Evolutionary conservation across 1,140 invertebrate species (phyloP).

Genomic region (Polypedilum pembai): DNA sequence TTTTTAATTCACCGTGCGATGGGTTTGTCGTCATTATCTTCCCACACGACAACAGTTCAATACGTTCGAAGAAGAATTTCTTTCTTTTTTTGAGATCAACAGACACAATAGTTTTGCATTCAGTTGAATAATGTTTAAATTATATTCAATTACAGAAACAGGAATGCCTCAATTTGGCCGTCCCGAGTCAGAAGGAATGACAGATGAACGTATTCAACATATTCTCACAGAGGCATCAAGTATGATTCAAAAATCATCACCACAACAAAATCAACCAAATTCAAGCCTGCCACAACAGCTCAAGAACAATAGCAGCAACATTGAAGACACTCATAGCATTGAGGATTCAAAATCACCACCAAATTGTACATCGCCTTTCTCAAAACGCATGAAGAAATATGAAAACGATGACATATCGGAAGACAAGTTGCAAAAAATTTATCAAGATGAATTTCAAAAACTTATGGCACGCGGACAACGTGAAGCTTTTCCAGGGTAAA

Average conservation of each 20-base stretch:
- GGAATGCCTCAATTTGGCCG: slow-evolving; percentile 65
- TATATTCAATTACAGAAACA: slow-evolving; percentile 40
- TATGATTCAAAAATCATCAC: slow-evolving; percentile 50
- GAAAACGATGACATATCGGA: slow-evolving; percentile 93
- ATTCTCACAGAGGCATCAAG: slow-evolving; percentile 87
- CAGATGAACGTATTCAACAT: slow-evolving; percentile 87
- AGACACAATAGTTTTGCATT: neutral
- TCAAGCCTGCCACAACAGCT: neutral
- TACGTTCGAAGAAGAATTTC: no score
- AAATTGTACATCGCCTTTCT: slow-evolving; percentile 66
- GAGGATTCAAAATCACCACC: slow-evolving; percentile 76
- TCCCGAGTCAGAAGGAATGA: slow-evolving; percentile 69
- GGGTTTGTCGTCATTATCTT: slow-evolving; percentile 9
- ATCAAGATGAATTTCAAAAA: slow-evolving; percentile 91
- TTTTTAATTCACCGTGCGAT: neutral
- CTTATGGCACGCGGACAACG: slow-evolving; percentile 68
- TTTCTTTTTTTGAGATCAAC: neutral
- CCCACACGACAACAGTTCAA: slow-evolving; percentile 12
- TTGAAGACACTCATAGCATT: slow-evolving; percentile 60
- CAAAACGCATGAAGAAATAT: slow-evolving; percentile 71
- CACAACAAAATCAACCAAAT: slow-evolving; percentile 39
- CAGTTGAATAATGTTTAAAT: neutral
- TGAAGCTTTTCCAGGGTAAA: slow-evolving; percentile 64
- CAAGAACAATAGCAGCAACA: neutral
- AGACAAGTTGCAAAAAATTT: slow-evolving; percentile 93